Evolutionary conservation across 2,113 vertebrate genomes (phyloP).

Genomic region (Oplegnathus fasciatus): DNA sequence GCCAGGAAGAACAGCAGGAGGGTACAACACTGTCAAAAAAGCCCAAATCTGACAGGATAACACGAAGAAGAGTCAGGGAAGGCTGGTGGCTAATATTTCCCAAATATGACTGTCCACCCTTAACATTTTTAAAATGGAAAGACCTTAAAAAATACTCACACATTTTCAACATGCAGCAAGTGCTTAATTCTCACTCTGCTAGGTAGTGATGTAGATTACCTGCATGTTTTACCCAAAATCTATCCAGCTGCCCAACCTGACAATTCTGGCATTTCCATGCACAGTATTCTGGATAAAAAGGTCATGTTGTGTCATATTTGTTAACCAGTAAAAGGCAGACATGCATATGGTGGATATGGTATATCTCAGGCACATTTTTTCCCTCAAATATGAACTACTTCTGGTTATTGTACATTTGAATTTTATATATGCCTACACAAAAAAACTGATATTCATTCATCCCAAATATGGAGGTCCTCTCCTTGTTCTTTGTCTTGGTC

Average conservation of each 20-base stretch:
- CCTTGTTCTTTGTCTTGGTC: constrained; percentile 72
- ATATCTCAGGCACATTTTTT: constrained; percentile 15
- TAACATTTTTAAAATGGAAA: not conserved
- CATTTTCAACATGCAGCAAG: constrained; percentile 1
- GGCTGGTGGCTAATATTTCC: constrained; percentile 31
- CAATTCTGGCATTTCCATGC: constrained; percentile 31
- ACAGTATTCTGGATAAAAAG: constrained; percentile 26
- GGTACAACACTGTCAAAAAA: constrained; percentile 30
- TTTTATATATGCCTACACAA: constrained; percentile 32
- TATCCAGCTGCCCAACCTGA: constrained; percentile 25
- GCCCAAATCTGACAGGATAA: constrained; percentile 8
- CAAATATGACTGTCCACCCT: constrained; percentile 12
- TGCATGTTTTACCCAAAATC: not conserved
- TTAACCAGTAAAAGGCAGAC: constrained; percentile 24
- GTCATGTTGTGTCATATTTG: not conserved
- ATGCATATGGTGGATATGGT: constrained; percentile 12
- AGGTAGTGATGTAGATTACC: not conserved
- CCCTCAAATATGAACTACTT: constrained; percentile 13
- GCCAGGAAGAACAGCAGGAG: constrained; percentile 71
- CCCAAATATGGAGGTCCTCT: constrained; percentile 43
- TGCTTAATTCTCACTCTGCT: constrained; percentile 10
- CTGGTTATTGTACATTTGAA: constrained; percentile 33
- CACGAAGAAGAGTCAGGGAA: constrained; percentile 36
- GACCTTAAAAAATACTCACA: not conserved
- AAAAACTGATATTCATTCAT: constrained; percentile 21